phyloP scores from a whole-genome alignment of 1,140 invertebrate species.

The Drosophila kanapiae region DNA sequence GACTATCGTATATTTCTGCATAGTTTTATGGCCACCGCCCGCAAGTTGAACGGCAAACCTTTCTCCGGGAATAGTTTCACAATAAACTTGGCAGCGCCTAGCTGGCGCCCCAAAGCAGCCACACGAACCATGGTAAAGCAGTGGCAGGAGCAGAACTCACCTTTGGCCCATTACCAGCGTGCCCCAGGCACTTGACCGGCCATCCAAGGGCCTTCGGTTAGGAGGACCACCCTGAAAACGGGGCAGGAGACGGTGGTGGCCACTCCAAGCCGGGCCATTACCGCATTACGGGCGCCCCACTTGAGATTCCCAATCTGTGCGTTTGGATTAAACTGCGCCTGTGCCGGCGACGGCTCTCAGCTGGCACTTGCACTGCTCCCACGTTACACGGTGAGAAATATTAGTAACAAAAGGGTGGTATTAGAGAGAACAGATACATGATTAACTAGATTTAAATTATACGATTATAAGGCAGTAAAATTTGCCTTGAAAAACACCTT shows the following conservation, averaged over 20 bases:
- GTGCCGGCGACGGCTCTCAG: slow-evolving; percentile 64
- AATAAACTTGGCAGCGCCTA: slow-evolving; percentile 45
- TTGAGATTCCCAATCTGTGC: slow-evolving; percentile 62
- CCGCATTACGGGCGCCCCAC: slow-evolving; percentile 61
- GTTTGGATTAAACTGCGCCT: slow-evolving; percentile 68
- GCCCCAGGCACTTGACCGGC: slow-evolving; percentile 34
- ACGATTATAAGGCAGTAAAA: too few relatives aligned
- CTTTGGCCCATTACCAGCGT: slow-evolving; percentile 15
- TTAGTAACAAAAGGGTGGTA: too few relatives aligned
- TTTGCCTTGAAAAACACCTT: too few relatives aligned
- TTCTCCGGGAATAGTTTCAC: slow-evolving; percentile 31
- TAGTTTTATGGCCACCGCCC: background rate
- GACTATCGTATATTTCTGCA: background rate
- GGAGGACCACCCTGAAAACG: background rate
- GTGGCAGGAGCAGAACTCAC: too few relatives aligned
- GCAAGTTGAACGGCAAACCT: slow-evolving; percentile 10
- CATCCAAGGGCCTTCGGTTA: slow-evolving; percentile 14
- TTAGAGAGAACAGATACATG: background rate
- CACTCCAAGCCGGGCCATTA: slow-evolving; percentile 49
- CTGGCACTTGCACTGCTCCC: slow-evolving; percentile 51
- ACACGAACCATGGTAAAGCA: slow-evolving; percentile 20
- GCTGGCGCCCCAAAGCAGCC: slow-evolving; percentile 48
- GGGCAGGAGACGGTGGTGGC: background rate
- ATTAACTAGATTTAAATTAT: background rate
- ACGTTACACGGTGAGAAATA: slow-evolving; percentile 12